Evolutionary conservation across 1,140 invertebrate genomes (phyloP), one percentile per base, ranked within the genome.

Genomic region (Asobara japonica): DNA sequence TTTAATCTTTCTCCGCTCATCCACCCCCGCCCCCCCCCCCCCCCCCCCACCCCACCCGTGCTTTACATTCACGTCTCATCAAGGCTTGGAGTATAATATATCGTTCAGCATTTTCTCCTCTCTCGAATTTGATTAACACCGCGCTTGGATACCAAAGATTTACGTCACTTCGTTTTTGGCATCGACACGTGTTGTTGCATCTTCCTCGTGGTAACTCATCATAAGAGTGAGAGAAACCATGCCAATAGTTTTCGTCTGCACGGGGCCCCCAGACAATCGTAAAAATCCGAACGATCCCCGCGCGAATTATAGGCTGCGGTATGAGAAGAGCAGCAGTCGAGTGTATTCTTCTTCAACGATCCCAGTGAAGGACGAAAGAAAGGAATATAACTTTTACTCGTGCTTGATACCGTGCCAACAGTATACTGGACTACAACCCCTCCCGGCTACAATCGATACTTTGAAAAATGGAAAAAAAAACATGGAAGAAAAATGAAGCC

Each of bases 251-350:
- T 56, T 56, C 51, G 51, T 56, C 51, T 56, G 51, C 60, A 29
- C 60, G 60, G 29, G 60, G 20, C 56, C 82, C 80, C 76, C 81
- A 84, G 82, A 83, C 83, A 84, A 84, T 86, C 83, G 84, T 86
- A 86, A 86, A 85, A 85, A 83, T 62, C 77, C 78, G 79, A 84
- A 86, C 79, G 82, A 84, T 84, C 80, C 80, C 79, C 79, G 74
- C 74, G 79, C 84, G 84, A 86, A 86, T 86, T 86, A 86, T 84
- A 86, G 83, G 80, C 82, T 82, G 78, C 77, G 80, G 80, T 79
- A 78, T 80, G 73, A 65, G 33, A 75, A 31, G 65, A 65, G 64
- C 66, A 60, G 7, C 31, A 45, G 51, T 56, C 25, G 51, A 56
- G 51, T 56, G 51, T 56, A 56, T 56, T 56, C 51, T 56, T 56